phyloP scores from a whole-genome alignment of 2,113 vertebrate genomes.

The Nerophis lumbriciformis region DNA sequence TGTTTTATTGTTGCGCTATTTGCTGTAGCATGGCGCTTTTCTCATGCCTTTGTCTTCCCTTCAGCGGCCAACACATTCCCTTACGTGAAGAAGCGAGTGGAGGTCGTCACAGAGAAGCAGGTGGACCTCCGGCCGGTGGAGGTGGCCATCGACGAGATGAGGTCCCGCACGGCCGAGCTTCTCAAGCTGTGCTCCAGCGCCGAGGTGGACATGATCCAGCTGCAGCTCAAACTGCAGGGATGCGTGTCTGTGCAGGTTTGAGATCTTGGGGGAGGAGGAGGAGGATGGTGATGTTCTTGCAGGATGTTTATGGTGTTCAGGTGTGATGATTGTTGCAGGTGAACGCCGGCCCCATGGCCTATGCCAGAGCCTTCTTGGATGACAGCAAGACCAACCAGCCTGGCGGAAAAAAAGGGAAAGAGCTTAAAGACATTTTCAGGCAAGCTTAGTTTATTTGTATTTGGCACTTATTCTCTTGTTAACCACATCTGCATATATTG shows the following conservation, averaged over 20 bases:
- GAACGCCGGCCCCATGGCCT: conserved; percentile 94
- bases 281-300: too few relatives aligned
- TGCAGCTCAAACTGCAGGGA: conserved; percentile 94
- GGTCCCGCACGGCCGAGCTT: conserved; percentile 83
- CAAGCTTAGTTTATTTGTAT: conserved; percentile 35
- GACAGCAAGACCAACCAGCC: conserved; percentile 81
- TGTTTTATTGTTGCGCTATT: background rate
- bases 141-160: conserved; percentile 93
- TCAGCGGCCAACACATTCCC: conserved; percentile 87
- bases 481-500: background rate
- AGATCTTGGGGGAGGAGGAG: too few relatives aligned
- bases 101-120: conserved; percentile 84
- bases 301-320: background rate
- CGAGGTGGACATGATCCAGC: conserved; percentile 95
- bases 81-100: conserved; percentile 93
- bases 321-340: conserved; percentile 69
- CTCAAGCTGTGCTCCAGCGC: conserved; percentile 81
- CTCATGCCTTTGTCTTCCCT: background rate
- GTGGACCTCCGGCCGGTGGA: conserved; percentile 92
- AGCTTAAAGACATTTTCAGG: conserved; percentile 95
- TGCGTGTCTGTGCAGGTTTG: conserved; percentile 93
- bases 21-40: background rate
- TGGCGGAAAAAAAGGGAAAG: conserved; percentile 85
- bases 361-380: conserved; percentile 92
- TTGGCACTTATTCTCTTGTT: background rate